Base-by-base conservation (phyloP, 2,888 invertebrate species). In the Drosophila nr. perissopoda region DNA sequence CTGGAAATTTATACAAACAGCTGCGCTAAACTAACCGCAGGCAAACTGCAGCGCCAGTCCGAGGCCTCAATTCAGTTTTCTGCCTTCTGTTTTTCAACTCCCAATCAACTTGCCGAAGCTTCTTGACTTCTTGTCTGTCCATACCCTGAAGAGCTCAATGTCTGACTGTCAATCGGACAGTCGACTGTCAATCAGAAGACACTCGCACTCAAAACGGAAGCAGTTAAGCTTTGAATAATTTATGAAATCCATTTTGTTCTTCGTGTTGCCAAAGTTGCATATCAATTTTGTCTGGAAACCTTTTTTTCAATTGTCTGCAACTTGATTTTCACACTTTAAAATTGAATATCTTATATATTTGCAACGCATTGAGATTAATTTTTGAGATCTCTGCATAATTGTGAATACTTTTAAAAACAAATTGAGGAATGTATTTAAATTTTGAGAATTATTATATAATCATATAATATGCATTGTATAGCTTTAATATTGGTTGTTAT, bases 201-300 rank as follows among this genome's bases (percentile, higher is more conserved):
- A 73, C 76, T 79, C 62, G 60, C 65, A 36, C 82, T 78, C 80
- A 75, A 78, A 87, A 87, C 87, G 87, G 87, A 87, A 87, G 89
- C 86, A 87, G 80, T 87, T 76, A 69, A 62, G 88, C 78, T 89
- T 83, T 87, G 89, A 87, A 87, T 89, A 87, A 87, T 87, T 85
- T 89, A 87, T 89, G 81, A 87, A 87, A 73, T 87, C 69, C 62
- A 66, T 59, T 80, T 66, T 62, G 34, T 51, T 60, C 63, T 34
- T 65, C 11, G 29, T 45, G 34, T 59, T 72, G 82, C 75, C 66
- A 77, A 89, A 87, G 74, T 81, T 75, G 86, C 83, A 86, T 89
- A 79, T 87, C 79, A 86, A 82, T 87, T 77, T 38, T 52, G 25
- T n/a, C 56, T 40, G 53, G 25, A 34, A 53, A 52, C 27, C 33